phyloP scores from a whole-genome alignment of 2,797 vertebrate genomes.

The Scolopax rusticola region DNA sequence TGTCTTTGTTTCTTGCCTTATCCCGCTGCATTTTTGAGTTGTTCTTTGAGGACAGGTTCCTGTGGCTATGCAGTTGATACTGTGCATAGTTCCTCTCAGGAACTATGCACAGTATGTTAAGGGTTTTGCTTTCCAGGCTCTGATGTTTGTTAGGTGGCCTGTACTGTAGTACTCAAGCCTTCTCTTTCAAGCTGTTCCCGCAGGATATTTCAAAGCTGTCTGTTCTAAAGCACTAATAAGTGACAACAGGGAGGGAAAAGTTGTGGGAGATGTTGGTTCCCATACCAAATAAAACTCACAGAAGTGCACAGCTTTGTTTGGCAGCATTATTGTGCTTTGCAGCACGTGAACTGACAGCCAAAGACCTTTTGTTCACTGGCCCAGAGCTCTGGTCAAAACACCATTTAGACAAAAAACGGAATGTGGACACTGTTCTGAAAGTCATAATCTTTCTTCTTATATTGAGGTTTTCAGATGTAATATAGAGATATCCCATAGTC shows the following conservation, averaged over 20 bases:
- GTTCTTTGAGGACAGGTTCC: neutral
- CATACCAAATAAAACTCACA: neutral
- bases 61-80: neutral
- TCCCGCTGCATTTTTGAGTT: neutral
- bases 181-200: conserved; percentile 30
- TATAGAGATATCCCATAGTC: neutral
- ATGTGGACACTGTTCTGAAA: neutral
- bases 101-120: neutral
- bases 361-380: conserved; percentile 17
- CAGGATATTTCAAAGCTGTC: conserved; percentile 1
- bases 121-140: neutral
- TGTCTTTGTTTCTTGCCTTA: conserved; percentile 1
- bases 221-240: neutral
- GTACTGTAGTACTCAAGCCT: neutral
- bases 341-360: neutral
- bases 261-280: neutral
- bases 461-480: neutral
- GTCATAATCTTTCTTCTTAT: neutral
- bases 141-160: conserved; percentile 8
- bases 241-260: neutral
- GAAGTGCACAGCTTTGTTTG: neutral
- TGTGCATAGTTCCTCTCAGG: neutral
- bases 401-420: neutral
- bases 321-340: neutral
- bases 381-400: neutral